Conservation (phyloP, 2,113 vertebrate genomes). For the Percina caprodes region DNA sequence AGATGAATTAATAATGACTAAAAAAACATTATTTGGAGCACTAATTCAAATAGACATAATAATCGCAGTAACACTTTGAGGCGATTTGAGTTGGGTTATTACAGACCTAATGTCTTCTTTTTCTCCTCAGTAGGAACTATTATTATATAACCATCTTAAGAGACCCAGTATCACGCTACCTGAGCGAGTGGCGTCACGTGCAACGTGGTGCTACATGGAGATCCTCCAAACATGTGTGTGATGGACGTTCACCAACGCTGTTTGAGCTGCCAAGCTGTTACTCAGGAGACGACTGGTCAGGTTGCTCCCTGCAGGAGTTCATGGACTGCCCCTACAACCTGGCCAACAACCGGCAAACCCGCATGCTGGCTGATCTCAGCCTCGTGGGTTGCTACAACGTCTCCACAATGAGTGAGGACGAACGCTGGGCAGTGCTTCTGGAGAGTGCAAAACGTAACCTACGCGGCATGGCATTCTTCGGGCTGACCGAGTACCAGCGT, state of each 20-base stretch:
- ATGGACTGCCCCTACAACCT: slow-evolving; percentile 97
- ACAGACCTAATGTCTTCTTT: not conserved
- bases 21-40: not conserved
- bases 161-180: slow-evolving; percentile 94
- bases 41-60: not conserved
- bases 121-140: slow-evolving; percentile 87
- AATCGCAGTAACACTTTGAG: not conserved
- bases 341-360: slow-evolving; percentile 96
- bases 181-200: slow-evolving; percentile 98
- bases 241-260: slow-evolving; percentile 91
- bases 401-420: slow-evolving; percentile 92
- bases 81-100: not conserved
- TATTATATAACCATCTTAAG: slow-evolving; percentile 98
- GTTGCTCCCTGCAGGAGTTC: slow-evolving; percentile 94
- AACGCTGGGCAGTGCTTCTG: slow-evolving; percentile 92
- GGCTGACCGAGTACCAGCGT: slow-evolving; percentile 96
- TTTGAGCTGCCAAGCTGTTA: slow-evolving; percentile 97
- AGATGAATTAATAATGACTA: not conserved
- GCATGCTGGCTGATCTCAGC: slow-evolving; percentile 97
- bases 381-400: slow-evolving; percentile 97
- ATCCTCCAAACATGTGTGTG: slow-evolving; percentile 94
- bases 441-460: slow-evolving; percentile 97
- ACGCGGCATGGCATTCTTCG: slow-evolving; percentile 95
- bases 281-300: slow-evolving; percentile 95
- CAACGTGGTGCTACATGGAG: slow-evolving; percentile 98